Evolutionary conservation across 2,113 vertebrate genomes (phyloP).

Genomic region (Tenrec ecaudatus): DNA sequence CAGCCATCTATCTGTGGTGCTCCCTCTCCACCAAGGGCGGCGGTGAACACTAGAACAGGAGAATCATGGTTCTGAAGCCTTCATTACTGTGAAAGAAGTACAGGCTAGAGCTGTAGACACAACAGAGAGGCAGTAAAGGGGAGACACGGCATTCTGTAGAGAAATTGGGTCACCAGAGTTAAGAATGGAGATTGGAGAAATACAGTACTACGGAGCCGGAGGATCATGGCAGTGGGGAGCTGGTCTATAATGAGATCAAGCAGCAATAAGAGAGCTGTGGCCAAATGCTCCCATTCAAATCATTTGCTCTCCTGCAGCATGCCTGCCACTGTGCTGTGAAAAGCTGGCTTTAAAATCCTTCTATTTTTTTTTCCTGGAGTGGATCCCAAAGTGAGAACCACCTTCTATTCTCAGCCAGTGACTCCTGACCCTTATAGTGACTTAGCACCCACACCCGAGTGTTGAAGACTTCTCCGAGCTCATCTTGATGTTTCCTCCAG

Average conservation of each 20-base stretch:
- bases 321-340: not conserved
- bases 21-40: not conserved
- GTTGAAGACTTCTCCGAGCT: not conserved
- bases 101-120: not conserved
- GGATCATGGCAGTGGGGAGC: accelerated
- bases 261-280: not conserved
- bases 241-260: not conserved
- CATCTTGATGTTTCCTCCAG: not conserved
- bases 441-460: not conserved
- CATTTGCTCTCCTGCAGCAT: not conserved
- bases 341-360: not conserved
- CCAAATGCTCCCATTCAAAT: not conserved
- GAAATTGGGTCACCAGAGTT: not conserved
- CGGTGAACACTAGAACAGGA: not conserved
- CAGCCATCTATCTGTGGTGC: not conserved
- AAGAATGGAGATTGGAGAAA: not conserved
- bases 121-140: not conserved
- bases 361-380: not conserved
- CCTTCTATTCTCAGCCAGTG: not conserved
- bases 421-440: not conserved
- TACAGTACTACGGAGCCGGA: accelerated
- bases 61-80: not conserved
- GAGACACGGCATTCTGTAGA: not conserved
- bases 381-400: not conserved
- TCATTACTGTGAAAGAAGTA: not conserved